Conservation (phyloP, 35 echinoderm and acorn worm species). For the Stichopus chloronotus region DNA sequence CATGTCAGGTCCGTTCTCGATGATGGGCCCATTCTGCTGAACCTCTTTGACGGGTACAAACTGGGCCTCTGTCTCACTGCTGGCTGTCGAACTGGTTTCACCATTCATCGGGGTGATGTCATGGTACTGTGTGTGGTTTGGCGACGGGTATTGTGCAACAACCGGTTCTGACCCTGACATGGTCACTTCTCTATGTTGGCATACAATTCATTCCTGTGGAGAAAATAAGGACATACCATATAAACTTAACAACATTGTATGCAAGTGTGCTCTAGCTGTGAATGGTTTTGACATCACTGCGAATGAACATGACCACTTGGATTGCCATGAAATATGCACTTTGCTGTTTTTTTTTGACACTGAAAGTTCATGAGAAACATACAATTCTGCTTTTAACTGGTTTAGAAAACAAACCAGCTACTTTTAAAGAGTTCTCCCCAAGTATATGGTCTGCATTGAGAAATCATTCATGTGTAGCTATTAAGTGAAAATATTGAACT, state of each 20-base stretch:
- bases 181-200: constrained; percentile 46
- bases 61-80: constrained; percentile 70
- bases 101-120: constrained; percentile 76
- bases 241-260: neutral
- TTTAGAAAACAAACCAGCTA: too few species aligned
- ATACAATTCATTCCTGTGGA: constrained; percentile 52
- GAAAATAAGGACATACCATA: neutral
- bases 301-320: too few species aligned
- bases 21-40: constrained; percentile 62
- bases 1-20: constrained; percentile 85
- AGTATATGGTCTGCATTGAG: too few species aligned
- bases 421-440: too few species aligned
- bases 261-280: too few species aligned
- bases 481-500: too few species aligned
- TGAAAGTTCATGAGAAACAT: too few species aligned
- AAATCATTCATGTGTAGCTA: too few species aligned
- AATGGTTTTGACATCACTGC: too few species aligned
- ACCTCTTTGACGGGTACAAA: constrained; percentile 55
- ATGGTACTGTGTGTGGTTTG: constrained; percentile 74
- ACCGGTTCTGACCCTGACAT: constrained; percentile 82
- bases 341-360: too few species aligned
- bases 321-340: too few species aligned
- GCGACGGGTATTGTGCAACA: constrained; percentile 61
- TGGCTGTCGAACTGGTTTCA: constrained; percentile 90
- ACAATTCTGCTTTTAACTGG: too few species aligned